These are phyloP conservation scores for Leptoteleia sp. DNA, from an alignment of 1,140 invertebrate genomes.

Conservation along the genomic window DNA sequence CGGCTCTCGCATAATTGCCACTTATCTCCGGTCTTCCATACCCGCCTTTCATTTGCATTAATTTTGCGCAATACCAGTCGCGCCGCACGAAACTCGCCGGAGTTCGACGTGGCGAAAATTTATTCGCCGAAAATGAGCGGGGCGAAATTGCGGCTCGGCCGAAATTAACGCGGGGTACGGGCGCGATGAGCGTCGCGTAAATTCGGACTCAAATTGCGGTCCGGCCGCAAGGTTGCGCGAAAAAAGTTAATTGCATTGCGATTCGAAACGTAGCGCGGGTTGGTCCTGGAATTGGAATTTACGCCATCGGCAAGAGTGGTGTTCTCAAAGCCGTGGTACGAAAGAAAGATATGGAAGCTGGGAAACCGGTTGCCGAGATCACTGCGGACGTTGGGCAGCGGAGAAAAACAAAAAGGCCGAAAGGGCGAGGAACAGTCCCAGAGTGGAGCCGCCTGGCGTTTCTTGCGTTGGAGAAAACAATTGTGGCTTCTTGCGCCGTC, in stretches of 20 bases:
- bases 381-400: too few relatives aligned
- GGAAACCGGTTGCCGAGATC: conserved; percentile 67
- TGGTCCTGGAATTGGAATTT: conserved; percentile 65
- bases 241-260: conserved; percentile 48
- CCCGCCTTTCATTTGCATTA: too few relatives aligned
- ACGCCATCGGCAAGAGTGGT: conserved; percentile 59
- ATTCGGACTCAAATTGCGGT: conserved; percentile 3
- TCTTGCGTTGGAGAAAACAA: too few relatives aligned
- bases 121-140: not conserved
- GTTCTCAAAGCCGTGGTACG: conserved; percentile 60
- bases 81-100: too few relatives aligned
- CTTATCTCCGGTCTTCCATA: too few relatives aligned
- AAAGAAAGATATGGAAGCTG: conserved; percentile 66
- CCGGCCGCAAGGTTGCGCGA: conserved; percentile 11
- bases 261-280: conserved; percentile 18
- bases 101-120: too few relatives aligned
- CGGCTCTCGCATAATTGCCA: too few relatives aligned
- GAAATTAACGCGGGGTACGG: not conserved
- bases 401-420: too few relatives aligned
- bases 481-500: too few relatives aligned
- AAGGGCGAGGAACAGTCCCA: too few relatives aligned
- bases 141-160: not conserved
- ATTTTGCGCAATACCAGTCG: too few relatives aligned
- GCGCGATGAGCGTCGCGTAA: conserved; percentile 1
- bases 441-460: too few relatives aligned